Conservation (phyloP, 2,888 invertebrate genomes). For the Diaperis boleti region DNA sequence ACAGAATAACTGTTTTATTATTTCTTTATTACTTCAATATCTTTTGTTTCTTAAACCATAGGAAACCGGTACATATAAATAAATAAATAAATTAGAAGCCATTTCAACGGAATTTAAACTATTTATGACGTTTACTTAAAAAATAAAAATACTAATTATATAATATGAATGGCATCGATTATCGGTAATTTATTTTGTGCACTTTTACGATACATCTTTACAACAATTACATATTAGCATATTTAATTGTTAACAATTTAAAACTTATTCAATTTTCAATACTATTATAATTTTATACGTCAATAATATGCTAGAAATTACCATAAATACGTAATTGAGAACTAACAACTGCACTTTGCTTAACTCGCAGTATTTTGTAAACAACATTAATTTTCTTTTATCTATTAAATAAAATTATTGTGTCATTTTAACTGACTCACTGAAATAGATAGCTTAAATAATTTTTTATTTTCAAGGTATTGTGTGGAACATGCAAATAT, state of each 20-base stretch:
- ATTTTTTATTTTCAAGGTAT: neutral
- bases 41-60: no score
- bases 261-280: conserved; percentile 10
- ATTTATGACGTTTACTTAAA: conserved; percentile 16
- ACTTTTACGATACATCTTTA: conserved; percentile 13
- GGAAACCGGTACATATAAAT: conserved; percentile 24
- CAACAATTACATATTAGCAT: neutral
- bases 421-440: neutral
- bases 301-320: neutral
- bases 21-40: no score
- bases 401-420: conserved; percentile 4
- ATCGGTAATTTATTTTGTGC: conserved; percentile 17
- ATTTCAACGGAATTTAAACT: no score
- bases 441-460: neutral
- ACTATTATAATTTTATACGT: conserved; percentile 5
- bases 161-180: conserved; percentile 16
- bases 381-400: conserved; percentile 4
- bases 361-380: neutral
- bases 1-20: no score
- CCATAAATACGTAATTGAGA: neutral
- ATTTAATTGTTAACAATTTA: conserved; percentile 7
- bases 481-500: neutral
- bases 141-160: conserved; percentile 25
- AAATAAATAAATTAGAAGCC: no score
- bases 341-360: neutral